phyloP scores from a whole-genome alignment of 1,140 invertebrate genomes.

The Steinernema khuongi region DNA sequence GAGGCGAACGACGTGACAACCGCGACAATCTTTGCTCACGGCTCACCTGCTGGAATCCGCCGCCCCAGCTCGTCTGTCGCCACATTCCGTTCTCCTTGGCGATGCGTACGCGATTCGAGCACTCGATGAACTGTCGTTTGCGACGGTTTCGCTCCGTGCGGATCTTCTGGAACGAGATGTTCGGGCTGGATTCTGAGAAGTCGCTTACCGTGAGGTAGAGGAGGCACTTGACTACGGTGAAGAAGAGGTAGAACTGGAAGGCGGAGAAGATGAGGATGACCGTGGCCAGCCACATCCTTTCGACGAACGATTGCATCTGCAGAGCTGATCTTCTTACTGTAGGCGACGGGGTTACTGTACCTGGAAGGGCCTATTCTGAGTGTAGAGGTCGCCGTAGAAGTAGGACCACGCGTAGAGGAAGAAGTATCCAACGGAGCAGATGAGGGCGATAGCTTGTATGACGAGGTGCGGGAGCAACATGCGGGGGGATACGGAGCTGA shows the following conservation, averaged over 20 bases:
- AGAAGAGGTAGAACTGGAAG: slow-evolving; percentile 53
- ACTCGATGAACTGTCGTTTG: slow-evolving; percentile 37
- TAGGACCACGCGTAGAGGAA: slow-evolving; percentile 52
- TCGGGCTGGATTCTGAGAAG: slow-evolving; percentile 8
- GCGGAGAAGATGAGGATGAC: slow-evolving; percentile 47
- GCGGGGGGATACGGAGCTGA: slow-evolving; percentile 36
- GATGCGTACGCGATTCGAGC: slow-evolving; percentile 42
- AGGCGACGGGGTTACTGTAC: slow-evolving; percentile 26
- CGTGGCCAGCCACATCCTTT: slow-evolving; percentile 52
- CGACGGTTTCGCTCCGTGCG: slow-evolving; percentile 22
- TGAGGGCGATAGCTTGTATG: slow-evolving; percentile 45
- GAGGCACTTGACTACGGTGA: slow-evolving; percentile 50
- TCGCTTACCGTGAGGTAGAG: slow-evolving; percentile 47
- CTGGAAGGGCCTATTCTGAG: slow-evolving; percentile 40
- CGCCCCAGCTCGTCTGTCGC: slow-evolving; percentile 54
- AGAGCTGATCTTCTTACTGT: slow-evolving; percentile 30
- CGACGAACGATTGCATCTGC: slow-evolving; percentile 50
- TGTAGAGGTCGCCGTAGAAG: slow-evolving; percentile 55
- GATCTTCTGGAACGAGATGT: slow-evolving; percentile 27
- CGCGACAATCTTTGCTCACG: neutral
- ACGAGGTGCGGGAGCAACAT: slow-evolving; percentile 50
- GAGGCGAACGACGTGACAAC: slow-evolving; percentile 15
- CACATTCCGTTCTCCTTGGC: slow-evolving; percentile 54
- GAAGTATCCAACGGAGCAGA: slow-evolving; percentile 50
- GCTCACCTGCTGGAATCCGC: slow-evolving; percentile 48